phyloP scores from a whole-genome alignment of 1,140 invertebrate genomes.

The Papilio polytes region DNA sequence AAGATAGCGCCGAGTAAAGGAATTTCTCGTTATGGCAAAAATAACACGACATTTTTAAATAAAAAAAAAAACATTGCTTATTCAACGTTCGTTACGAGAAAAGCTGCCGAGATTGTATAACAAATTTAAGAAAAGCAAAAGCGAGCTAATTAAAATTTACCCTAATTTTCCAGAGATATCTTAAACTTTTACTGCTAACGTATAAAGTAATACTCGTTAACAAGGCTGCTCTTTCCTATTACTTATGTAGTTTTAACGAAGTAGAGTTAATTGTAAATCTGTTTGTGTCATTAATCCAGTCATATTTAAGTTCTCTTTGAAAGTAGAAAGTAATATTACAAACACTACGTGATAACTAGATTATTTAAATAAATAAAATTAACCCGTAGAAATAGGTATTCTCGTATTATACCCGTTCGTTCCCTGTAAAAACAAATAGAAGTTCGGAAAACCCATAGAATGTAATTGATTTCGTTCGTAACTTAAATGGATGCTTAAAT shows the following conservation, averaged over 20 bases:
- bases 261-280: constrained; percentile 1
- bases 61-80: constrained; percentile 7
- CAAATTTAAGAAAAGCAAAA: constrained; percentile 26
- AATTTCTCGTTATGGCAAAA: constrained; percentile 20
- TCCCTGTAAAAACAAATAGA: too few species aligned
- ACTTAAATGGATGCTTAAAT: not conserved
- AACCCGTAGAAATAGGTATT: too few species aligned
- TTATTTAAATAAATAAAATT: too few species aligned
- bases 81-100: constrained; percentile 15
- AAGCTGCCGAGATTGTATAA: constrained; percentile 12
- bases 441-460: not conserved
- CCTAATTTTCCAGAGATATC: constrained; percentile 61
- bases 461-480: not conserved
- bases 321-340: not conserved
- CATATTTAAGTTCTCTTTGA: not conserved
- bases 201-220: constrained; percentile 5
- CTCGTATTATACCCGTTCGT: too few species aligned
- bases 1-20: not conserved
- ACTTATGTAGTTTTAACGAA: not conserved
- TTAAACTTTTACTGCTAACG: constrained; percentile 51
- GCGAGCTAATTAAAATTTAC: constrained; percentile 62
- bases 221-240: not conserved
- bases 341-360: not conserved
- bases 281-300: not conserved
- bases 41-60: constrained; percentile 1